Evolutionary conservation across 2,797 vertebrate genomes (phyloP), one percentile per base, ranked within the genome.

Genomic region (Sylvia borin): DNA sequence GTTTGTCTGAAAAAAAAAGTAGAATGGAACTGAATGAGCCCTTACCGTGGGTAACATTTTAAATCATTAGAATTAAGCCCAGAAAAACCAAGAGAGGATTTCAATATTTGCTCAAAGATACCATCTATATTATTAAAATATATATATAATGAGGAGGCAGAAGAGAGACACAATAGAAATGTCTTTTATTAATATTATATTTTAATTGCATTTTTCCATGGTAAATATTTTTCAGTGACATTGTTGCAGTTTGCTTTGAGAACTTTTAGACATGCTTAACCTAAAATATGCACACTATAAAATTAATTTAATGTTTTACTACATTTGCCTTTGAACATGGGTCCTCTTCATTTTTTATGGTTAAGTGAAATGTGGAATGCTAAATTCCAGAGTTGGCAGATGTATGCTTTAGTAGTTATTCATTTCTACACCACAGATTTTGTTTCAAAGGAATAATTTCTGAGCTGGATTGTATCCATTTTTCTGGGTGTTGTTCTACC

Each of bases 261-360:
- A 96, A 94, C 88, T 88, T 95, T 94, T 94, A 95, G 89, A 85
- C 76, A 92, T 86, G 88, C 86, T 77, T 96, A 93, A 94, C 88
- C 84, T 93, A 72, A 91, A 95, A 83, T 76, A 86, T 40, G 66
- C 45, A 83, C 86, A 83, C 86, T 96, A 91, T 94, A 97, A 94
- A 96, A 96, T 95, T 96, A 96, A 96, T 93, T 94, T 95, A 96
- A 93, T 91, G 76, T 92, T 96, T 96, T 94, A 88, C 71, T 96
- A 47, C 61, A 71, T 93, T 93, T 96, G 68, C 87, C 93, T 97
- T 96, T 96, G 95, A 97, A 93, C 86, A 78, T 78, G 74, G 86
- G 78, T 95, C 81, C 88, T 97, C 94, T 96, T 96, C 93, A 95
- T 97, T 96, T 97, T 96, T 96, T 95, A 93, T 95, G 93, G 92